Conservation (phyloP, 2,113 vertebrate genomes). For the Gnathonemus longibarbis region DNA sequence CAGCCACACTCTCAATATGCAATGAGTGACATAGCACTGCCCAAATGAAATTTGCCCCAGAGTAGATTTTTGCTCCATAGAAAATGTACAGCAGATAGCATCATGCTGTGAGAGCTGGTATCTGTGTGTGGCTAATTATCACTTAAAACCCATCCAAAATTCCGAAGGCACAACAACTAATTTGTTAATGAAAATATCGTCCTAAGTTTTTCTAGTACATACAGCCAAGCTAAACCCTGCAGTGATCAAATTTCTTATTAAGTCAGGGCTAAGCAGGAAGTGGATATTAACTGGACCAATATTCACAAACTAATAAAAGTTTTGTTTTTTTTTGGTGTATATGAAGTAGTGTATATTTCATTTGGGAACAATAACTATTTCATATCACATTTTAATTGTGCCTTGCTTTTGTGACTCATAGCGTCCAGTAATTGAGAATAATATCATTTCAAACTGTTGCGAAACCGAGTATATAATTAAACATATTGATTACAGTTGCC, state of each 20-base stretch:
- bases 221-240: not conserved
- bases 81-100: not conserved
- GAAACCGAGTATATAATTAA: not conserved
- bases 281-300: not conserved
- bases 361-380: not conserved
- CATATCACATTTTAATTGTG: not conserved
- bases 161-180: not conserved
- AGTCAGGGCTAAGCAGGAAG: not conserved
- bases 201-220: not conserved
- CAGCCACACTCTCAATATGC: not conserved
- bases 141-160: not conserved
- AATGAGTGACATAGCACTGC: not conserved
- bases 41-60: not conserved
- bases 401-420: not conserved
- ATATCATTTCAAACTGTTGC: not conserved
- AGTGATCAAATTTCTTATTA: not conserved
- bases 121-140: not conserved
- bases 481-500: not conserved
- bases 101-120: not conserved
- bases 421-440: not conserved
- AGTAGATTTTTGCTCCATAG: not conserved
- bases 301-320: not conserved
- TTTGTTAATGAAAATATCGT: slow-evolving; percentile 4
- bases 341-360: not conserved
- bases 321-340: not conserved